Conservation (phyloP, 2,113 vertebrate genomes). For the Orthochromis indermauri region DNA sequence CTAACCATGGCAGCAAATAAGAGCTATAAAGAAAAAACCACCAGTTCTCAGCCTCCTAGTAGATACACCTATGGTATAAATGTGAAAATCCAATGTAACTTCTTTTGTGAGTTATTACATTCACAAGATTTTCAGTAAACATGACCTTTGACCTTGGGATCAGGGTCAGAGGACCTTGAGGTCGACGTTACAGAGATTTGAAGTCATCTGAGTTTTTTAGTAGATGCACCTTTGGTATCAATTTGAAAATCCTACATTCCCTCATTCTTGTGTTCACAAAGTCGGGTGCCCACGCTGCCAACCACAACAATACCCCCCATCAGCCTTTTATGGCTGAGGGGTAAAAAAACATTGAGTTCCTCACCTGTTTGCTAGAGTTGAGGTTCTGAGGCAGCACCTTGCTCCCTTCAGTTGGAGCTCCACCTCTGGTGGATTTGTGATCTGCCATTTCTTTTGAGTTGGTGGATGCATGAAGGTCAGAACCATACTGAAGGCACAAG, state of each 20-base stretch:
- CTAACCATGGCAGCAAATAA: background rate
- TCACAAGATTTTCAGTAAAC: background rate
- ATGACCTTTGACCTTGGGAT: background rate
- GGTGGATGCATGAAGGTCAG: conserved; percentile 34
- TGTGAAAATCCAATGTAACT: background rate
- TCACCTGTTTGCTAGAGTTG: conserved; percentile 40
- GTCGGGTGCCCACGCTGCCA: accelerated
- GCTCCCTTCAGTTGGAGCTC: background rate
- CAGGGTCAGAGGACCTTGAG: background rate
- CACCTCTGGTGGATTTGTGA: conserved; percentile 12
- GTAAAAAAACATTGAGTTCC: background rate
- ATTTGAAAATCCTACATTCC: background rate
- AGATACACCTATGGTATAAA: background rate
- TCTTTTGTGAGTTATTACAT: background rate
- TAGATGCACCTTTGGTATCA: background rate
- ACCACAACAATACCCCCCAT: background rate
- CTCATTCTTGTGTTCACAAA: background rate
- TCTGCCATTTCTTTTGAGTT: background rate
- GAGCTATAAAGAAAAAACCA: background rate
- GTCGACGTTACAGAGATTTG: background rate
- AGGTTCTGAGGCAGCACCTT: background rate
- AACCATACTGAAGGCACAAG: conserved; percentile 52
- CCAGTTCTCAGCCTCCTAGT: background rate
- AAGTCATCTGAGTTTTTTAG: background rate
- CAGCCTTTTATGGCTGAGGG: background rate